Evolutionary conservation across 2,888 invertebrate species (phyloP), one percentile per base, ranked within the genome.

Genomic region (Busseola fusca): DNA sequence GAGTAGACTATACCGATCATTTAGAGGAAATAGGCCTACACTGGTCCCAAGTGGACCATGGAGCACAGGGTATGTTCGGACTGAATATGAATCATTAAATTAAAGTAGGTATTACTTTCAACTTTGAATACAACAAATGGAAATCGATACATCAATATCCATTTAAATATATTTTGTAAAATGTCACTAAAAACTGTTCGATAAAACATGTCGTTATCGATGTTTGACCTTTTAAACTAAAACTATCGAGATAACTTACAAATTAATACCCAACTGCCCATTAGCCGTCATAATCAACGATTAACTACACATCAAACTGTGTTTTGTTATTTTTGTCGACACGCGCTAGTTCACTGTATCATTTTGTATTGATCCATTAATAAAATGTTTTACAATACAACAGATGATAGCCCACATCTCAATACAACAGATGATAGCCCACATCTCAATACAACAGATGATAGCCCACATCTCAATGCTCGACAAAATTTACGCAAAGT

Each of bases 241-340:
- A 74, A 34, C 69, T 71, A 78, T 81, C 74, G 74, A n/a, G 48
- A 54, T 42, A 63, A 65, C 40, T 65, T 59, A 69, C 48, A 69
- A 74, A 71, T 73, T 76, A 80, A 80, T 73, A 71, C 78, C 73
- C 71, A 77, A 80, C 67, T 48, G 69, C 54, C 67, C 69, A 72
- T 80, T 82, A 84, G 67, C 63, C 76, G 74, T 56, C 64, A 70
- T 75, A 76, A 84, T 84, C 68, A 74, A 72, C 70, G 71, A 76
- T 78, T 78, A 80, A 80, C 57, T 60, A 82, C 59, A 57, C 71
- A 74, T 59, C 60, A 34, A 83, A 75, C 76, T 27, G 54, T 65
- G 57, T 69, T 80, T 65, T 63, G 58, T 71, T 73, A 76, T 76
- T 58, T 76, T 66, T 21, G 56, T 69, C 57, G 56, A 66, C 84